A percentile compares a stretch with the other conserved stretches of the same genome.
Evolutionary conservation across 2,797 vertebrate genomes (phyloP).

Genomic region (Myotis pilosus): DNA sequence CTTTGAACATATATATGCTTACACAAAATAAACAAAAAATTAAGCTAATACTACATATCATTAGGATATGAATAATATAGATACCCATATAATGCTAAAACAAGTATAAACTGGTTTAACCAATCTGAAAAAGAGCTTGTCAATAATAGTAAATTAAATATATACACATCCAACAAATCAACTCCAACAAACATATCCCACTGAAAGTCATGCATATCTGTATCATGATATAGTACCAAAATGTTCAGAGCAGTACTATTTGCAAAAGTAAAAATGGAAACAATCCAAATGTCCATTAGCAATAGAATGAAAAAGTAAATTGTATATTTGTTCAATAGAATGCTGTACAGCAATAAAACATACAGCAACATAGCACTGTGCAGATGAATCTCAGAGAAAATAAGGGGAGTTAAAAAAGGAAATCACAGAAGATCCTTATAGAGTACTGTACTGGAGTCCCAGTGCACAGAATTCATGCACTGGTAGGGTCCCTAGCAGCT

Average conservation of each 20-base stretch:
- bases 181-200: background rate
- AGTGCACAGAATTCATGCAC: too few species aligned
- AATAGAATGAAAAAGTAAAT: background rate
- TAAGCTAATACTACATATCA: background rate
- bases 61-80: background rate
- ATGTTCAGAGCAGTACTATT: background rate
- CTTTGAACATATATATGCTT: background rate
- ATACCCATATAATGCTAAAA: background rate
- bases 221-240: background rate
- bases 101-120: background rate
- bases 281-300: background rate
- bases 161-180: background rate
- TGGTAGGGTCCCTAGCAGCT: too few species aligned
- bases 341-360: background rate
- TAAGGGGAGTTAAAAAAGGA: background rate
- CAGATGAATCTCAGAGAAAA: conserved; percentile 22
- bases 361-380: background rate
- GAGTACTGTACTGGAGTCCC: too few species aligned
- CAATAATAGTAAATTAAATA: conserved; percentile 4
- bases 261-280: background rate
- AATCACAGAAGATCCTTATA: conserved; percentile 15
- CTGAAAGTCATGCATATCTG: background rate
- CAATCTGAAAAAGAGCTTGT: background rate
- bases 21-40: background rate
- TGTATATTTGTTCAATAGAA: background rate